Percentiles rank a stretch among this genome's conserved stretches.
Evolutionary conservation across 2,797 vertebrate species (phyloP).

Genomic region (Dicrostonyx torquatus): DNA sequence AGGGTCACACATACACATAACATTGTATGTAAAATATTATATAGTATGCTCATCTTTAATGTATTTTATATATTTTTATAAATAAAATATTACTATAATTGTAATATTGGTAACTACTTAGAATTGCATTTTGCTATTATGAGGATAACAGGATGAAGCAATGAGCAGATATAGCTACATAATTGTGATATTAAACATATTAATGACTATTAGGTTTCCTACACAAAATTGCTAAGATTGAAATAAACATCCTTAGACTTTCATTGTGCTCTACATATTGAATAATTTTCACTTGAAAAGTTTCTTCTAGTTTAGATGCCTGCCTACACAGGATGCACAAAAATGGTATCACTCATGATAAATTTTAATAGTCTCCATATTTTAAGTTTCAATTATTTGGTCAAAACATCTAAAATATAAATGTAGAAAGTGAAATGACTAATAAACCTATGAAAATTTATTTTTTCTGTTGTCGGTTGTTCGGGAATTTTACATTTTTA

Average conservation of each 20-base stretch:
- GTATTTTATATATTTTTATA: background rate
- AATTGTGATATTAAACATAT: background rate
- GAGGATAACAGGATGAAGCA: conserved; percentile 15
- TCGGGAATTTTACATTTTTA: background rate
- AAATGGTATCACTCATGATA: background rate
- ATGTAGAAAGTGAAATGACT: background rate
- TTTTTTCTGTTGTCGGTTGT: background rate
- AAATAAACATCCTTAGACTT: conserved; percentile 15
- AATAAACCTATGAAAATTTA: background rate
- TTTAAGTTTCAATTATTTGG: background rate
- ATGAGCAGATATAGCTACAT: background rate
- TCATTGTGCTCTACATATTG: background rate
- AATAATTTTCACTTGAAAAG: background rate
- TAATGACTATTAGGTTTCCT: conserved; percentile 14
- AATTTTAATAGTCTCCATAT: background rate
- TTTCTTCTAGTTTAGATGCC: background rate
- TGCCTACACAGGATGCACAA: background rate
- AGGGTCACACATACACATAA: background rate
- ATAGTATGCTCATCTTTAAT: background rate
- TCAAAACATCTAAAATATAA: conserved; percentile 48
- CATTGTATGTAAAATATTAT: background rate
- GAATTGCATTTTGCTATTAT: conserved; percentile 5
- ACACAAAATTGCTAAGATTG: background rate
- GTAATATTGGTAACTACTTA: background rate
- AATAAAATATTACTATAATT: background rate